Base-by-base conservation (phyloP, 2,888 invertebrate species). In the Nycteola revayana region DNA sequence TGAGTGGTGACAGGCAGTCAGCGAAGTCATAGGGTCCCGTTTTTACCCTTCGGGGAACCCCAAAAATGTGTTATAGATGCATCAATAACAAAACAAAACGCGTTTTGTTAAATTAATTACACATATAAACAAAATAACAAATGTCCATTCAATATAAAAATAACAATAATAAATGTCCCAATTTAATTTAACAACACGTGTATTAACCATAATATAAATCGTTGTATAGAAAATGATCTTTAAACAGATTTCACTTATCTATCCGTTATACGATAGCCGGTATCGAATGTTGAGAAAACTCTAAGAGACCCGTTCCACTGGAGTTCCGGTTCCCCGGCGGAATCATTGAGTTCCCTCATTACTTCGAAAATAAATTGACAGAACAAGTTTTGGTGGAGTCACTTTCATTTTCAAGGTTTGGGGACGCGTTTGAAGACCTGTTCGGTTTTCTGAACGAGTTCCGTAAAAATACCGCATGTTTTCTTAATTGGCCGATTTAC, bases 241-340 rank as follows among this genome's bases (percentile, higher is more conserved):
- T 10, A 20, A 26, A 24, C 10, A 37, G 38, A 39, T 42, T 48
- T 49, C 35, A 45, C 51, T 47, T 33, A 48, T 35, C 32, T 42
- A 44, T 36, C 49, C 31, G 74, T 64, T 59, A 81, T 55, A 40
- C 49, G 77, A 79, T 77, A 75, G 62, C 65, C 28, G 36, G 66
- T 75, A 62, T 60, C 62, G 43, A 36, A 27, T 60, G 41, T 49
- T 50, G 47, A 42, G 61, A 65, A 65, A 62, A 61, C 51, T 54
- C 37, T 41, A 48, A 43, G 39, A 55, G 43, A 25, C 41, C 49
- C 52, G 64, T 83, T 80, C 81, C 80, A 68, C 66, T 60, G 55
- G 56, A 68, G 74, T 76, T 77, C 79, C 75, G 81, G 74, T 60
- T 74, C 58, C 21, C 4, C 60, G 69, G 70, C 39, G 32, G 36